Conservation (phyloP, 2,113 vertebrate genomes). For the Glareola pratincola region DNA sequence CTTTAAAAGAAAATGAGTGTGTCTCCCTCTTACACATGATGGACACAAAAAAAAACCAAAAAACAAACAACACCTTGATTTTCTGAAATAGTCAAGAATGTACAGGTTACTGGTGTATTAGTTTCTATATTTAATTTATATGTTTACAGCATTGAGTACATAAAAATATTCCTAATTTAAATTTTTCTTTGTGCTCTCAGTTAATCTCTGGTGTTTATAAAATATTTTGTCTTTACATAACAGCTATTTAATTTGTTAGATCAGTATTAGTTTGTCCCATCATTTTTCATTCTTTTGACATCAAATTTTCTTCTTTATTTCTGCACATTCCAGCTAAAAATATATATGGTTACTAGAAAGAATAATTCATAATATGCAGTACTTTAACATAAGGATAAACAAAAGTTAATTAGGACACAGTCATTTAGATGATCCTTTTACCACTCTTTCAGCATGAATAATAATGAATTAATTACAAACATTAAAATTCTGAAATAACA, state of each 20-base stretch:
- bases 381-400: background rate
- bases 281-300: background rate
- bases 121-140: background rate
- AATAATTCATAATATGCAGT: background rate
- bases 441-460: background rate
- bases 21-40: background rate
- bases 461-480: conserved; percentile 16
- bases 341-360: background rate
- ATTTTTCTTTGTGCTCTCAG: background rate
- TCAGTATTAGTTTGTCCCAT: background rate
- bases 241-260: background rate
- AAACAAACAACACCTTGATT: background rate
- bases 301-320: background rate
- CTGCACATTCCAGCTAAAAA: background rate
- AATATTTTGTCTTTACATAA: background rate
- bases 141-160: background rate
- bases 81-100: background rate
- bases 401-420: background rate
- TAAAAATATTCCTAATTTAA: background rate
- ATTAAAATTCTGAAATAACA: conserved; percentile 1
- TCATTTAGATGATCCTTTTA: background rate
- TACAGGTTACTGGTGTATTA: background rate
- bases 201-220: background rate
- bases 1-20: background rate
- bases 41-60: background rate